These are phyloP conservation scores for Bombus picipes DNA, from an alignment of 1,140 invertebrate species.

Conservation along the genomic window DNA sequence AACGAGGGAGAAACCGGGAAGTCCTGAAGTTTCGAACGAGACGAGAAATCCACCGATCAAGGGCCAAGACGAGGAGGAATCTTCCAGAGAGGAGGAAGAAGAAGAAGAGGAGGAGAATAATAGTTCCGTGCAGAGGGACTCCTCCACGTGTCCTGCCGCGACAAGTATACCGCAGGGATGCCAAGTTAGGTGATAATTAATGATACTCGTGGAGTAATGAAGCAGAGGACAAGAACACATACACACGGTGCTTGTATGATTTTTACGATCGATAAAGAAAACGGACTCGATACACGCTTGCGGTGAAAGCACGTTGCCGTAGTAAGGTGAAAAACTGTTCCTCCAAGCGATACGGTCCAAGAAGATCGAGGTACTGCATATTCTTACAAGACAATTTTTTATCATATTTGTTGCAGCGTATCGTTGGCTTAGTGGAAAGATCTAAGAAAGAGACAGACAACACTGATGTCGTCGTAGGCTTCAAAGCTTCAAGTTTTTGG, in stretches of 20 bases:
- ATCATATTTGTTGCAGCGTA: constrained; percentile 10
- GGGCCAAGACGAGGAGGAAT: constrained; percentile 54
- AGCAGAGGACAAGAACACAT: constrained; percentile 61
- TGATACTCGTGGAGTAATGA: constrained; percentile 82
- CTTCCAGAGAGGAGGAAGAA: constrained; percentile 66
- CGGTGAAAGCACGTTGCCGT: constrained; percentile 42
- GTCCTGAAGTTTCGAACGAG: constrained; percentile 58
- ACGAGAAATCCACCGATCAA: constrained; percentile 25
- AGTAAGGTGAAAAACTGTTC: constrained; percentile 46
- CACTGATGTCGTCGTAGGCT: background rate
- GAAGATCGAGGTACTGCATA: constrained; percentile 53
- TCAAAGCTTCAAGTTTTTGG: background rate
- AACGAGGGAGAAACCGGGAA: constrained; percentile 73
- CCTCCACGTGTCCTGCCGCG: constrained; percentile 81
- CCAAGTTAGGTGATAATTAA: constrained; percentile 93
- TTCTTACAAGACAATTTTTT: constrained; percentile 26
- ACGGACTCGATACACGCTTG: constrained; percentile 36
- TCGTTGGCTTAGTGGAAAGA: constrained; percentile 20
- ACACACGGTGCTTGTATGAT: constrained; percentile 49
- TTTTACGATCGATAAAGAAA: constrained; percentile 37
- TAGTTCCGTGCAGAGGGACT: constrained; percentile 55
- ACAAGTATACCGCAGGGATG: constrained; percentile 89
- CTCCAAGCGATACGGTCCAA: constrained; percentile 72
- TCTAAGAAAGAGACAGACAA: background rate
- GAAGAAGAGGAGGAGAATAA: constrained; percentile 49